Percentiles rank a stretch among this genome's conserved stretches.
Conservation (phyloP, 2,113 vertebrate species). For the Melanerpes aurifrons region DNA sequence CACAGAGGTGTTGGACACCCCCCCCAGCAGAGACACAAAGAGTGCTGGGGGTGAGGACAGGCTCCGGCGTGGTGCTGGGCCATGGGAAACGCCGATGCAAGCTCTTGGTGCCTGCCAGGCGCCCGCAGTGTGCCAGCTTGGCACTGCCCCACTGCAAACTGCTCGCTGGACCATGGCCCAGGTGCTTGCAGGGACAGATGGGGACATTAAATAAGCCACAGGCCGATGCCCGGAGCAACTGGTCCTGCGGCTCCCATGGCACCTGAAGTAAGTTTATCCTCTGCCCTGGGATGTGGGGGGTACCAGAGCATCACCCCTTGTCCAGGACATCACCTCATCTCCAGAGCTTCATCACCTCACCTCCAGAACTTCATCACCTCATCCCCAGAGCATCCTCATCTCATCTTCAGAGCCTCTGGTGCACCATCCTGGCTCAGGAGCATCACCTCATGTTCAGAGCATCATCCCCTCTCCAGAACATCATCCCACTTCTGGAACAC, state of each 20-base stretch:
- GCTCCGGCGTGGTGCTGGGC: neutral
- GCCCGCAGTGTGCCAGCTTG: neutral
- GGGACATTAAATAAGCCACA: neutral
- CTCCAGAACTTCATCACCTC: neutral
- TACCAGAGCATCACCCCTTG: neutral
- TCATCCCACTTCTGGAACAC: neutral
- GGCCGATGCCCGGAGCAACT: neutral
- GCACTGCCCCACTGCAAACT: neutral
- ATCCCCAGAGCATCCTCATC: neutral
- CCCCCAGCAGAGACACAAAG: neutral
- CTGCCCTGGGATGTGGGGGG: accelerated
- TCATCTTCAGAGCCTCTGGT: neutral
- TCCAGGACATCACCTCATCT: neutral
- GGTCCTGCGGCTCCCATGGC: neutral
- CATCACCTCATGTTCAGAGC: neutral
- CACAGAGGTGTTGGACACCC: accelerated
- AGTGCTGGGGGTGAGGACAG: accelerated
- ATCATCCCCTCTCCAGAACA: neutral
- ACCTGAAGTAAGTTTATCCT: neutral
- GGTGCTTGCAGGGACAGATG: neutral
- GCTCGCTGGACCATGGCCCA: neutral
- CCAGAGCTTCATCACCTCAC: neutral
- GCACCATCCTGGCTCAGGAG: neutral
- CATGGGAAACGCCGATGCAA: neutral
- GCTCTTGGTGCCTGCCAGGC: neutral